These are phyloP conservation scores for Cottus gobio DNA, from an alignment of 2,113 vertebrate genomes.

Conservation along the genomic window DNA sequence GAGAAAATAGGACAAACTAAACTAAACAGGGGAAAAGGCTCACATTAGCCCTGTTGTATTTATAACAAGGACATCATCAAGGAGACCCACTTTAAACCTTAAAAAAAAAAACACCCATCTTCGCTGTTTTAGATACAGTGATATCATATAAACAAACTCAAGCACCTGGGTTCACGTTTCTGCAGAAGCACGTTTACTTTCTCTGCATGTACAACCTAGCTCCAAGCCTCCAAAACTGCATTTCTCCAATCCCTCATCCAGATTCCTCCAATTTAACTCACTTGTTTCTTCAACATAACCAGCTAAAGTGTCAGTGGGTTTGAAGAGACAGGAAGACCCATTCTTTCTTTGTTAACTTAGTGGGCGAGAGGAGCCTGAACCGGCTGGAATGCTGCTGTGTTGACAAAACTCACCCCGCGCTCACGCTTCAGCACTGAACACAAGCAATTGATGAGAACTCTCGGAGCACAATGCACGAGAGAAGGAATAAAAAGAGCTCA, in stretches of 20 bases:
- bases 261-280: background rate
- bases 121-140: background rate
- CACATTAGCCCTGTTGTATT: background rate
- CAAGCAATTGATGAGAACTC: background rate
- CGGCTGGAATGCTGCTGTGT: constrained; percentile 30
- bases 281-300: background rate
- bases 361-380: constrained; percentile 10
- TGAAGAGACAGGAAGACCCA: background rate
- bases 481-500: background rate
- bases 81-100: background rate
- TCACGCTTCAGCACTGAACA: background rate
- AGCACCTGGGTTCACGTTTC: background rate
- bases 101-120: background rate
- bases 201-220: too few species aligned
- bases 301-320: background rate
- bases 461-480: background rate
- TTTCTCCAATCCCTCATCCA: background rate
- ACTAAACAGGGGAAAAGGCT: background rate
- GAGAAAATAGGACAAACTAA: constrained; percentile 7
- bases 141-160: constrained; percentile 3
- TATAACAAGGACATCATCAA: background rate
- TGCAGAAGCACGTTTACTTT: background rate
- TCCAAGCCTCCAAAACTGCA: background rate
- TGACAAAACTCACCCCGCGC: constrained; percentile 36
- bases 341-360: constrained; percentile 57